Evolutionary conservation across 2,888 invertebrate species (phyloP).

Genomic region (Antheraea assamensis): DNA sequence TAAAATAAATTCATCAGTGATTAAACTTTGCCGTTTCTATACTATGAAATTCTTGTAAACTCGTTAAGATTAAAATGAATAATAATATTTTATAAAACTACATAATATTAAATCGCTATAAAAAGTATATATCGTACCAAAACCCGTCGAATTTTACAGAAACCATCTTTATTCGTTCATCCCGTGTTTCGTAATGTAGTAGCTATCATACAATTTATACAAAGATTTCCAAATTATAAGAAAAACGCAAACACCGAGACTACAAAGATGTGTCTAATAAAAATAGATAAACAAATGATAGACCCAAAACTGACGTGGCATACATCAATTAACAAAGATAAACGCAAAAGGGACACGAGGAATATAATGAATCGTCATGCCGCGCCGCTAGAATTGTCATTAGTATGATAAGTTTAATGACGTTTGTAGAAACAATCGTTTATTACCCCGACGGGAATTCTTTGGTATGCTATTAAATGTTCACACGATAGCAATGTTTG

Average conservation of each 20-base stretch:
- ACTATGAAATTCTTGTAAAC: too few relatives aligned
- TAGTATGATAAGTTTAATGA: neutral
- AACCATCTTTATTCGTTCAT: too few relatives aligned
- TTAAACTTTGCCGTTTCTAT: too few relatives aligned
- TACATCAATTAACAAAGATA: neutral
- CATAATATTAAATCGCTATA: too few relatives aligned
- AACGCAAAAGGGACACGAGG: neutral
- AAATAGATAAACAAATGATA: neutral
- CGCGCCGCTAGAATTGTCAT: neutral
- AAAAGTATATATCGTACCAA: too few relatives aligned
- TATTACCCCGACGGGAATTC: slow-evolving; percentile 2
- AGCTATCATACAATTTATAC: too few relatives aligned
- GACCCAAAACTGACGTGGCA: neutral
- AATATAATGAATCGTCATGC: neutral
- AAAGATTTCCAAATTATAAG: neutral
- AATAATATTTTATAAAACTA: too few relatives aligned
- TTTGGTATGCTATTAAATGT: neutral
- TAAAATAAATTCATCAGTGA: too few relatives aligned
- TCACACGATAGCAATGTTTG: neutral
- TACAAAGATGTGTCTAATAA: neutral
- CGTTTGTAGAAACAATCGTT: slow-evolving; percentile 4
- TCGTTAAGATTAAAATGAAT: too few relatives aligned
- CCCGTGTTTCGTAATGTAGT: too few relatives aligned
- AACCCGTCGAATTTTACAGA: too few relatives aligned
- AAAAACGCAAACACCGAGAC: neutral